These are phyloP conservation scores for Sminthopsis crassicaudata DNA, from an alignment of 2,113 vertebrate genomes.

Conservation along the genomic window DNA sequence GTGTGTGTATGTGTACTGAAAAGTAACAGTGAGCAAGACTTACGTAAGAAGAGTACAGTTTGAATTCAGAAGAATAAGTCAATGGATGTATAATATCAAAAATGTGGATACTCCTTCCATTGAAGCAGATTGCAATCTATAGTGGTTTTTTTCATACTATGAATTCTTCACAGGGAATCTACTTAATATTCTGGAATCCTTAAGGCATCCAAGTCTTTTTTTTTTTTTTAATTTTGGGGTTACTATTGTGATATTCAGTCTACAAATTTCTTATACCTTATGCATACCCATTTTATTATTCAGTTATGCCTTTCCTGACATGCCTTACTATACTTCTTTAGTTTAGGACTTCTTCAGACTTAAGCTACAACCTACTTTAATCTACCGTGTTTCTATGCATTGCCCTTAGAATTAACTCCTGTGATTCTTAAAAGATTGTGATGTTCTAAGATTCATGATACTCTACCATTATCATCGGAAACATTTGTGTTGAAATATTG, in stretches of 20 bases:
- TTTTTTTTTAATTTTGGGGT: background rate
- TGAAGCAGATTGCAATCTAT: background rate
- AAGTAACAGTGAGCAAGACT: background rate
- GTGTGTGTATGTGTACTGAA: background rate
- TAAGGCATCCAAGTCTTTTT: background rate
- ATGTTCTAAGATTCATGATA: background rate
- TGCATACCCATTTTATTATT: background rate
- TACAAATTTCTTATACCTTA: background rate
- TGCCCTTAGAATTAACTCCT: constrained; percentile 23
- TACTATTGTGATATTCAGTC: background rate
- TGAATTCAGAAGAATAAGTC: background rate
- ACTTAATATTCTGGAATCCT: background rate
- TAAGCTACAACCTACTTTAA: background rate
- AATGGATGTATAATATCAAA: background rate
- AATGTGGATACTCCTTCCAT: background rate
- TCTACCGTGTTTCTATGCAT: constrained; percentile 51
- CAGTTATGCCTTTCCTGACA: background rate
- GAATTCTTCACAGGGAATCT: background rate
- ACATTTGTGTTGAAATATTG: background rate
- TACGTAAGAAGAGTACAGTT: background rate
- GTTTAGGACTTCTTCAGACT: background rate
- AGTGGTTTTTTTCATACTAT: background rate
- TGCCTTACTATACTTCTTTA: background rate
- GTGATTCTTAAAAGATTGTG: background rate
- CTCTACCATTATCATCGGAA: background rate